A percentile compares a stretch with the other conserved stretches of the same genome.
phyloP scores from a whole-genome alignment of 2,888 invertebrate species.

The Lacanobia oleracea region DNA sequence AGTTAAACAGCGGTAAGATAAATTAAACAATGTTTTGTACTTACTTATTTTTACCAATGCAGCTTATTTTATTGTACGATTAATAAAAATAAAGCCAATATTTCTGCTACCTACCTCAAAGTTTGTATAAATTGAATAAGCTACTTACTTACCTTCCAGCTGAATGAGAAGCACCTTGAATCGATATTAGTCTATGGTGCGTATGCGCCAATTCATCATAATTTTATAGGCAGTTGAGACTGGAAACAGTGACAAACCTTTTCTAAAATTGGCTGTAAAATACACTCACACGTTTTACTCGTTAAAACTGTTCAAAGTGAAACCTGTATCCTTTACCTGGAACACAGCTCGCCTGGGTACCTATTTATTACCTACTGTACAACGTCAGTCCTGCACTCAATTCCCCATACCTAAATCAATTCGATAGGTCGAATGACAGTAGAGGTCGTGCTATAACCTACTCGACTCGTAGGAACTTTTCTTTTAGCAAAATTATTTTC shows the following conservation, averaged over 20 bases:
- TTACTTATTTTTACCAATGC: background rate
- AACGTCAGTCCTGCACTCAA: no score
- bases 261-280: slow-evolving; percentile 26
- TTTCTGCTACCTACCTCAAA: background rate
- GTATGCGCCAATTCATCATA: slow-evolving; percentile 15
- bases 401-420: no score
- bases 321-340: background rate
- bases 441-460: no score
- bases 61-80: slow-evolving; percentile 3
- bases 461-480: no score
- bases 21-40: background rate
- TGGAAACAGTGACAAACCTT: slow-evolving; percentile 10
- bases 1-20: background rate
- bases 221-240: slow-evolving; percentile 25
- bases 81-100: slow-evolving; percentile 9
- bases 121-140: slow-evolving; percentile 8
- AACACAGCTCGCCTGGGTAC: background rate
- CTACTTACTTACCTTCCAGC: background rate
- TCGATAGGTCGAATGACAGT: no score
- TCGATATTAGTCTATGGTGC: slow-evolving; percentile 14
- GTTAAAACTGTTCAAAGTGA: background rate
- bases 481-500: no score
- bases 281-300: background rate
- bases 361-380: no score
- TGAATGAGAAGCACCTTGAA: slow-evolving; percentile 36